Conservation (phyloP, 2,888 invertebrate genomes). For the Synergus itoensis region DNA sequence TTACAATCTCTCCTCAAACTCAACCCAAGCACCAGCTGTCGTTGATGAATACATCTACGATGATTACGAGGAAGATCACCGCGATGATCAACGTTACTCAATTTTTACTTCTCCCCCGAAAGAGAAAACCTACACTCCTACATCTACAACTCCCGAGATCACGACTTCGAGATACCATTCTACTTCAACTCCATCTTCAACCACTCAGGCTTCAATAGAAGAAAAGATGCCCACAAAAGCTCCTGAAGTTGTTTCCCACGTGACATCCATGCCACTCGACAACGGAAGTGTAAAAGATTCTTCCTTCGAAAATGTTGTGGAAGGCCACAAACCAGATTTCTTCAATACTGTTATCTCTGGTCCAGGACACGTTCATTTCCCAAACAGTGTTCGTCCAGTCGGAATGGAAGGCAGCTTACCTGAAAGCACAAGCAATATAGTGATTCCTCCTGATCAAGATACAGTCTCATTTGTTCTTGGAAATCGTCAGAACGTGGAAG, state of each 20-base stretch:
- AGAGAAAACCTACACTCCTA: constrained; percentile 43
- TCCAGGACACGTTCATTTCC: constrained; percentile 50
- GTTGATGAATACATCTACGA: constrained; percentile 75
- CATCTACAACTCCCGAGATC: constrained; percentile 30
- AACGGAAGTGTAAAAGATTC: constrained; percentile 51
- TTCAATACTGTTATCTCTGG: constrained; percentile 22
- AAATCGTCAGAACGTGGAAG: constrained; percentile 82
- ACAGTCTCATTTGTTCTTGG: constrained; percentile 84
- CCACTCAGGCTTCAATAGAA: constrained; percentile 48
- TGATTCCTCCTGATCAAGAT: constrained; percentile 83
- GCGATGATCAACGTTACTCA: constrained; percentile 53
- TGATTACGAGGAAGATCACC: constrained; percentile 63
- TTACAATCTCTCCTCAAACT: constrained; percentile 50
- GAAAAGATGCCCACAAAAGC: constrained; percentile 43
- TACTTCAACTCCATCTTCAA: constrained; percentile 54
- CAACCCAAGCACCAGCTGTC: constrained; percentile 50
- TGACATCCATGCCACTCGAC: constrained; percentile 69
- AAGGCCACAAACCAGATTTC: constrained; percentile 55
- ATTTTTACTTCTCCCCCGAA: constrained; percentile 43
- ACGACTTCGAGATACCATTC: constrained; percentile 47
- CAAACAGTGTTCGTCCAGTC: constrained; percentile 50
- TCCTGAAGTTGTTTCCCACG: constrained; percentile 49
- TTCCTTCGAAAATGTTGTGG: constrained; percentile 61
- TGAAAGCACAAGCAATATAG: constrained; percentile 83
- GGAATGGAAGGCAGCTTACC: constrained; percentile 52